A percentile compares a stretch with the other conserved stretches of the same genome.
Conservation (phyloP, 2,888 invertebrate genomes). For the Heteropelma amictum region DNA sequence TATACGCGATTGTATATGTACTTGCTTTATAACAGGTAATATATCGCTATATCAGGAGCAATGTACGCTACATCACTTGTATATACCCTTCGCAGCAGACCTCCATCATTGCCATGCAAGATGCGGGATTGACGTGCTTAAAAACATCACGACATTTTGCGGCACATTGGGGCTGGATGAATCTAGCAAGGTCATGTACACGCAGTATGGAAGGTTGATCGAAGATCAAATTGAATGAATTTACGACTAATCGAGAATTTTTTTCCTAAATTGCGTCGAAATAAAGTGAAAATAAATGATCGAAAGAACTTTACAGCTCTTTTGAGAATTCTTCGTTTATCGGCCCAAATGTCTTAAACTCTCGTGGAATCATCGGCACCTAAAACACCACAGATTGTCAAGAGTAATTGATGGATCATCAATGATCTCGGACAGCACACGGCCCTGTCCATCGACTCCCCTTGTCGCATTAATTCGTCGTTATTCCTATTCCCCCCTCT, state of each 20-base stretch:
- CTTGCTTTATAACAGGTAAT: constrained; percentile 23
- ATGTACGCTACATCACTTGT: constrained; percentile 21
- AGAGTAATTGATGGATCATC: constrained; percentile 64
- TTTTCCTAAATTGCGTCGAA: no score
- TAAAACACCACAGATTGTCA: constrained; percentile 50
- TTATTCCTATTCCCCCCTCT: constrained; percentile 31
- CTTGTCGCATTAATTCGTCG: constrained; percentile 1
- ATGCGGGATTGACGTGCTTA: constrained; percentile 9
- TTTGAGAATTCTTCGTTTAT: background rate
- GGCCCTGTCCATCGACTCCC: constrained; percentile 7
- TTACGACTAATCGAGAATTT: no score
- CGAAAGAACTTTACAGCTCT: no score
- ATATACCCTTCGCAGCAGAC: constrained; percentile 34
- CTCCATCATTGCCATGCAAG: background rate
- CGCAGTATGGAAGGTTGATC: no score
- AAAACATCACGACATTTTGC: constrained; percentile 37
- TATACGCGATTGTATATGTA: background rate
- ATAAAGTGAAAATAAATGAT: no score
- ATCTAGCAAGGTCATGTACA: constrained; percentile 28
- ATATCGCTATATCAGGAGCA: constrained; percentile 17
- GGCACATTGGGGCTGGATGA: constrained; percentile 3
- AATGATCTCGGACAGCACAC: constrained; percentile 38
- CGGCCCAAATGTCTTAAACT: background rate
- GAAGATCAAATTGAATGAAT: no score
- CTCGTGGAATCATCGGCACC: background rate